Evolutionary conservation across 2,797 vertebrate species (phyloP).

Genomic region (Sphenopsis melanotis): DNA sequence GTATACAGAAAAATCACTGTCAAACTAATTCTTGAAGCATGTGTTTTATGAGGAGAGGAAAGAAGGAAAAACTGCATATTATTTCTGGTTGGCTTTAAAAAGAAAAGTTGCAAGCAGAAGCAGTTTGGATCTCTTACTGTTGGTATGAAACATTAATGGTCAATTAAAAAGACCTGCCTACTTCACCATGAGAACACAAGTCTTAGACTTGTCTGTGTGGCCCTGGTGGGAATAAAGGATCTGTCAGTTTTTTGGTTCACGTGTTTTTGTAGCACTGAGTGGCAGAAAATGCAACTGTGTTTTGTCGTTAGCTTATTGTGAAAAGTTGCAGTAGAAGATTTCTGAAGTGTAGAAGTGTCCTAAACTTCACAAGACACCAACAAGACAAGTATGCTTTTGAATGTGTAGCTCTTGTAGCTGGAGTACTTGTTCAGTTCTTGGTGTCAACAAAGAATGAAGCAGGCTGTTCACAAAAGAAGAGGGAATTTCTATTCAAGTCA

Average conservation of each 20-base stretch:
- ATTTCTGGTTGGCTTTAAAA: neutral
- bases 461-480: neutral
- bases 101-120: neutral
- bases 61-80: accelerated
- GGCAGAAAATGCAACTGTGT: neutral
- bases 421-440: neutral
- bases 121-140: neutral
- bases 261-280: neutral
- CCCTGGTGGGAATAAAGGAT: neutral
- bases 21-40: neutral
- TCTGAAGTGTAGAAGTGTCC: neutral
- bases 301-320: neutral
- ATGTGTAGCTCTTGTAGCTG: neutral
- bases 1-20: neutral
- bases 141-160: neutral
- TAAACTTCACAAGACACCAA: neutral
- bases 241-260: neutral
- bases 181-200: neutral
- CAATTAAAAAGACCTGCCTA: neutral
- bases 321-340: neutral
- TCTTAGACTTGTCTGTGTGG: neutral
- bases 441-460: neutral
- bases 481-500: neutral
- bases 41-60: neutral
- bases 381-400: neutral